These are phyloP conservation scores for Halichoeres trimaculatus DNA, from an alignment of 2,113 vertebrate species.

Conservation along the genomic window DNA sequence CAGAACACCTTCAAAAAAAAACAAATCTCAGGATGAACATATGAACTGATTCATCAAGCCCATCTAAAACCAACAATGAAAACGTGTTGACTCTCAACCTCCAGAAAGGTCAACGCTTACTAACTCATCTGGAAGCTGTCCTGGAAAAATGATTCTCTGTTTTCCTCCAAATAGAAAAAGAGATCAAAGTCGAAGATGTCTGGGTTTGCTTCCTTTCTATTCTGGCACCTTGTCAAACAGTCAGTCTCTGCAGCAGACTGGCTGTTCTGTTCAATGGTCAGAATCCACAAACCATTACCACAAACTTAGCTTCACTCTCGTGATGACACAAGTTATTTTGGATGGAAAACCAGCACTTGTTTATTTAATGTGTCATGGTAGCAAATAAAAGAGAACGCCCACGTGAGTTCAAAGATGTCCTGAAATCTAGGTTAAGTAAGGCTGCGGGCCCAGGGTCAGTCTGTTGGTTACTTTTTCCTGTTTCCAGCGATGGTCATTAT, in stretches of 20 bases:
- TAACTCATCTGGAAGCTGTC: too few relatives aligned
- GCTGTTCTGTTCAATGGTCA: slow-evolving; percentile 36
- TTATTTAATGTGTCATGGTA: slow-evolving; percentile 18
- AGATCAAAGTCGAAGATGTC: slow-evolving; percentile 7
- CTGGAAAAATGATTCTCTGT: neutral
- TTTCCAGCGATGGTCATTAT: slow-evolving; percentile 8
- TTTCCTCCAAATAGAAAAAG: neutral
- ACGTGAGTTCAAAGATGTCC: slow-evolving; percentile 1
- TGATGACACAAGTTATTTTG: slow-evolving; percentile 25
- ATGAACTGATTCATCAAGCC: neutral
- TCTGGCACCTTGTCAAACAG: slow-evolving; percentile 21
- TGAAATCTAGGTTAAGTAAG: neutral
- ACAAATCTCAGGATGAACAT: slow-evolving; percentile 14
- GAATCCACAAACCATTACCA: slow-evolving; percentile 12
- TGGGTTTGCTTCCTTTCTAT: neutral
- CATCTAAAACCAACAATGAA: neutral
- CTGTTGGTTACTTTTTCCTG: slow-evolving; percentile 9
- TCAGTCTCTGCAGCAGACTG: slow-evolving; percentile 76
- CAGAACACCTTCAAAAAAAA: neutral
- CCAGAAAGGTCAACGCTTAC: neutral
- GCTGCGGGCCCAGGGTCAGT: slow-evolving; percentile 6
- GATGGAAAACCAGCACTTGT: slow-evolving; percentile 42
- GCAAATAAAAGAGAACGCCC: slow-evolving; percentile 13
- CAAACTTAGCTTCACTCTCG: slow-evolving; percentile 1
- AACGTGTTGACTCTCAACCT: neutral